Conservation (phyloP, 23 tunicate genomes). For the Trididemnum miniatum region DNA sequence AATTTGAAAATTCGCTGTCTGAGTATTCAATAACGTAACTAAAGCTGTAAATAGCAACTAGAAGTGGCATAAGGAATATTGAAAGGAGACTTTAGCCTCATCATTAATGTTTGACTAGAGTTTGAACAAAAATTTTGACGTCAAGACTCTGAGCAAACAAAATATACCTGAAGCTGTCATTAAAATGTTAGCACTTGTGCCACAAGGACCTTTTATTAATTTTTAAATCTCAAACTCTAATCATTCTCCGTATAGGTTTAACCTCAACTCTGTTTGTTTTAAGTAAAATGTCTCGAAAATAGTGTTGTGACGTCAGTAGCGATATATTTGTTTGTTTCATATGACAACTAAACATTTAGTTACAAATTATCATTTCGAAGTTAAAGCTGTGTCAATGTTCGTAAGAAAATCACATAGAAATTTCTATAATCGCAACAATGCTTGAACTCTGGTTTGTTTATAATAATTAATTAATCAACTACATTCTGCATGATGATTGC, state of each 20-base stretch:
- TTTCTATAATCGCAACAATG: too few relatives aligned
- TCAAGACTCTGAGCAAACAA: slow-evolving; percentile 21
- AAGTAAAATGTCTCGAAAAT: background rate
- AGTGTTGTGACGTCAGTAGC: too few relatives aligned
- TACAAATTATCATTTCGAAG: too few relatives aligned
- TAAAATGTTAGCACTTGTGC: background rate
- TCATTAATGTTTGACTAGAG: slow-evolving; percentile 33
- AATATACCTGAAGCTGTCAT: background rate
- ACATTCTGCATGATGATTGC: too few relatives aligned
- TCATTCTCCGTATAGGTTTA: background rate
- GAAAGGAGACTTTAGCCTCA: background rate
- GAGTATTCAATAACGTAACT: too few relatives aligned
- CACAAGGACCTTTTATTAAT: background rate
- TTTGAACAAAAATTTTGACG: slow-evolving; percentile 15
- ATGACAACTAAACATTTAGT: too few relatives aligned
- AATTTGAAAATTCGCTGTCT: too few relatives aligned
- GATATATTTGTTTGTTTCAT: too few relatives aligned
- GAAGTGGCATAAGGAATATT: background rate
- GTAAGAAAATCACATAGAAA: too few relatives aligned
- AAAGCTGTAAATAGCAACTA: background rate
- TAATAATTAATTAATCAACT: too few relatives aligned
- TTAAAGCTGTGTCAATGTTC: too few relatives aligned
- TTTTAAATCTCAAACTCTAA: background rate
- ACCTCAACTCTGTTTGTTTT: background rate
- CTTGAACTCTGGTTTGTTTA: too few relatives aligned